phyloP scores from a whole-genome alignment of 2,888 invertebrate genomes.

The Meganola albula region DNA sequence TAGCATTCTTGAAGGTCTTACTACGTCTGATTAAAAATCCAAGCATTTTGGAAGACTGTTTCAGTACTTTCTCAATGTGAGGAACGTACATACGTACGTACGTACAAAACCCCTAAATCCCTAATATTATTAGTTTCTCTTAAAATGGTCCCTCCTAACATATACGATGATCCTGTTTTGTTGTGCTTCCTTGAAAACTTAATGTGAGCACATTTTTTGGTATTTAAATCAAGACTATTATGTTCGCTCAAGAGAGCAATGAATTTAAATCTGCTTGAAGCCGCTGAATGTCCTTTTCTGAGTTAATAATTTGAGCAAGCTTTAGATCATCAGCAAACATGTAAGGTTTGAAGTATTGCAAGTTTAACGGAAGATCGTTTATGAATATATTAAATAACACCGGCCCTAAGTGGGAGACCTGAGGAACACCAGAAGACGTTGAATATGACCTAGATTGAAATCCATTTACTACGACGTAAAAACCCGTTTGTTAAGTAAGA shows the following conservation, averaged over 20 bases:
- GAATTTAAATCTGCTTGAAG: background rate
- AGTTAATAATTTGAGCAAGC: background rate
- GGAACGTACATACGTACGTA: no score
- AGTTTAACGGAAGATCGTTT: no score
- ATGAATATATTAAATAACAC: background rate
- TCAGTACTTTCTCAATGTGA: background rate
- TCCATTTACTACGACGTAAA: background rate
- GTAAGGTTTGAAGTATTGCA: background rate
- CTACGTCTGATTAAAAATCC: background rate
- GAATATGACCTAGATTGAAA: background rate
- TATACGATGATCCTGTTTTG: background rate
- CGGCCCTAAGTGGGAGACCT: background rate
- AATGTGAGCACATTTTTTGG: no score
- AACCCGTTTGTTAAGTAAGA: background rate
- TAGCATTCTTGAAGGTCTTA: background rate
- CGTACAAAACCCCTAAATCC: no score
- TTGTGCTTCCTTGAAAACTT: background rate
- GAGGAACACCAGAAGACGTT: background rate
- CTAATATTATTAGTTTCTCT: no score
- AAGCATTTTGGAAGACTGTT: background rate
- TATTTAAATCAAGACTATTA: background rate
- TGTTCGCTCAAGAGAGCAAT: background rate
- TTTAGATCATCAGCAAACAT: background rate
- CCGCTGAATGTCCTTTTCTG: background rate
- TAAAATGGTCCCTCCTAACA: no score